A percentile compares a stretch with the other conserved stretches of the same genome.
Evolutionary conservation across 2,797 vertebrate species (phyloP).

Genomic region (Pangasius mekongensis): DNA sequence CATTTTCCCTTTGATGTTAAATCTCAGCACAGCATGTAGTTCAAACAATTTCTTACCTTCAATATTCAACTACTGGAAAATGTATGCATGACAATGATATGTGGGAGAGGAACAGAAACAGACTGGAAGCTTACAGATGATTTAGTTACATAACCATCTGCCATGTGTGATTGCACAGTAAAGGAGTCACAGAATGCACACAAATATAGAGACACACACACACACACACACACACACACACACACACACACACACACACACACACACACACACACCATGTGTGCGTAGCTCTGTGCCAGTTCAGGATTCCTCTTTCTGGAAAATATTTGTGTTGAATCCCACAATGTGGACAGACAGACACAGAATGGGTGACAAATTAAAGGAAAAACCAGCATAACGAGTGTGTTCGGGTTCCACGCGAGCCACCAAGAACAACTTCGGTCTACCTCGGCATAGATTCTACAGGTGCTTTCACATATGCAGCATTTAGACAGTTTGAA

Average conservation of each 20-base stretch:
- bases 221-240: conserved; percentile 25
- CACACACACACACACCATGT: conserved; percentile 19
- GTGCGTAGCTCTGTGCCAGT: conserved; percentile 15
- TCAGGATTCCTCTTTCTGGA: conserved; percentile 15
- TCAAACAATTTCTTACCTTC: not conserved
- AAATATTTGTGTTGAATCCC: conserved; percentile 13
- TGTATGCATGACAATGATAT: not conserved
- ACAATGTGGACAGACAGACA: not conserved
- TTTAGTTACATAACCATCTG: conserved; percentile 60
- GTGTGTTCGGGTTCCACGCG: not conserved
- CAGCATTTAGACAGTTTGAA: not conserved
- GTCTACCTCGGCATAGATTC: not conserved
- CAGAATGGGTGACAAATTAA: not conserved
- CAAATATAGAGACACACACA: conserved; percentile 6
- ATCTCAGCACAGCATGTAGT: not conserved
- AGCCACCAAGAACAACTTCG: not conserved
- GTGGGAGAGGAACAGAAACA: conserved; percentile 28
- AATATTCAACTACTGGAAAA: not conserved
- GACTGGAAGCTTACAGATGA: conserved; percentile 47
- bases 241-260: conserved; percentile 27
- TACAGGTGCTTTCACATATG: not conserved
- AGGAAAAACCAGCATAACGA: not conserved
- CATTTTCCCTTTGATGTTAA: not conserved
- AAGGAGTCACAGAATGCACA: conserved; percentile 23
- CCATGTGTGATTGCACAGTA: conserved; percentile 44